Conservation (phyloP, 23 tunicate species). For the Trididemnum miniatum region DNA sequence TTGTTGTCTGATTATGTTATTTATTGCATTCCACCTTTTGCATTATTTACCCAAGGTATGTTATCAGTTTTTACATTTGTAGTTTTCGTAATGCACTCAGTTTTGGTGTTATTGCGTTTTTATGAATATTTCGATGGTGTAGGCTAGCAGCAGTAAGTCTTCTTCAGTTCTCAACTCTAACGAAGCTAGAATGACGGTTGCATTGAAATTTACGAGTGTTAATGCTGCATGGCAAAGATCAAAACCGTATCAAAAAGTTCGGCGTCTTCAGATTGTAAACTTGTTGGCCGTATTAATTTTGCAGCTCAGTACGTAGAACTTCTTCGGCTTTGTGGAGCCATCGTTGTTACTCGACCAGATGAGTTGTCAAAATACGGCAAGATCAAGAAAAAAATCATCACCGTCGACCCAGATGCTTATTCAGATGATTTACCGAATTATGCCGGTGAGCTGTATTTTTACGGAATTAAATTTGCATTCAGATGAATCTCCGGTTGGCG, state of each 20-base stretch:
- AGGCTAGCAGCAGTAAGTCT: no score
- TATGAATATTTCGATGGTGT: no score
- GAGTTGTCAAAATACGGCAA: conserved; percentile 16
- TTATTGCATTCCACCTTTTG: conserved; percentile 60
- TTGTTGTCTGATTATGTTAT: conserved; percentile 29
- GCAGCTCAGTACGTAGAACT: conserved; percentile 55
- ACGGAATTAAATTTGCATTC: no score
- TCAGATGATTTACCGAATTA: conserved; percentile 46
- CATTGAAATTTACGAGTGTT: no score
- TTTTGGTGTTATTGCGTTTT: no score
- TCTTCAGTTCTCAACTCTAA: no score
- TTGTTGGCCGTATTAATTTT: background rate
- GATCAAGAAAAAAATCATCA: conserved; percentile 28
- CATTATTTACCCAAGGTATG: conserved; percentile 66
- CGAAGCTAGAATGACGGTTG: no score
- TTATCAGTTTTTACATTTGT: no score
- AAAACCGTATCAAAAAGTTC: no score
- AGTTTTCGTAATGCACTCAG: no score
- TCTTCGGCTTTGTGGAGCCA: conserved; percentile 58
- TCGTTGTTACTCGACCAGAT: conserved; percentile 28
- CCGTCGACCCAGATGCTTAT: conserved; percentile 62
- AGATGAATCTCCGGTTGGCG: no score
- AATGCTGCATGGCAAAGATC: background rate
- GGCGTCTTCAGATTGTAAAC: background rate
- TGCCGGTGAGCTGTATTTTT: conserved; percentile 23